Conservation (phyloP, 2,113 vertebrate species). For the Patagioenas fasciata region DNA sequence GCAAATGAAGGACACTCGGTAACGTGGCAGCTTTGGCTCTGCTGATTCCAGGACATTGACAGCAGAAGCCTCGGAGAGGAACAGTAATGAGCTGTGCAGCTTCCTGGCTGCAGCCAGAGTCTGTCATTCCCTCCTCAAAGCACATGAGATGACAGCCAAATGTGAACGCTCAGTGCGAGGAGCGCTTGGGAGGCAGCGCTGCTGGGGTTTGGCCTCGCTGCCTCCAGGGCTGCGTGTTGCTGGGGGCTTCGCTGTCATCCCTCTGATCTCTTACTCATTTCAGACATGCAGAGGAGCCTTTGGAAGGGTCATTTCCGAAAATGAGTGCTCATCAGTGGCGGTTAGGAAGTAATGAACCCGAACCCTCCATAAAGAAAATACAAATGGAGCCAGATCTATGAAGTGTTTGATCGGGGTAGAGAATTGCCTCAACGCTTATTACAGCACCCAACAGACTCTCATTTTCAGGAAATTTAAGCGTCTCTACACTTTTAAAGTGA, state of each 20-base stretch:
- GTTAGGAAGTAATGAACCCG: neutral
- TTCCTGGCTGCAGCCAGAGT: neutral
- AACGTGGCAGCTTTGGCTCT: neutral
- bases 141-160: rapidly evolving
- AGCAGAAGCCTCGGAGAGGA: neutral
- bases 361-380: rapidly evolving
- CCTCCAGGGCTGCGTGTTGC: neutral
- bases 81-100: rapidly evolving
- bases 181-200: neutral
- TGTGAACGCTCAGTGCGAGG: neutral
- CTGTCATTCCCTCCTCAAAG: neutral
- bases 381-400: neutral
- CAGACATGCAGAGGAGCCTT: neutral
- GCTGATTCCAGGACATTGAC: neutral
- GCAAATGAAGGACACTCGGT: neutral
- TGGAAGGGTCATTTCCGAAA: neutral
- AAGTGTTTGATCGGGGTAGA: neutral
- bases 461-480: neutral
- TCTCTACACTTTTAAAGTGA: neutral
- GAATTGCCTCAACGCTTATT: neutral
- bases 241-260: neutral
- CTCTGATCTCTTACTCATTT: neutral
- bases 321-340: neutral
- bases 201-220: neutral
- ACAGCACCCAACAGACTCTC: neutral